A percentile compares a stretch with the other conserved stretches of the same genome.
phyloP scores from a whole-genome alignment of 2,113 vertebrate genomes.

The Sinocyclocheilus maitianheensis region DNA sequence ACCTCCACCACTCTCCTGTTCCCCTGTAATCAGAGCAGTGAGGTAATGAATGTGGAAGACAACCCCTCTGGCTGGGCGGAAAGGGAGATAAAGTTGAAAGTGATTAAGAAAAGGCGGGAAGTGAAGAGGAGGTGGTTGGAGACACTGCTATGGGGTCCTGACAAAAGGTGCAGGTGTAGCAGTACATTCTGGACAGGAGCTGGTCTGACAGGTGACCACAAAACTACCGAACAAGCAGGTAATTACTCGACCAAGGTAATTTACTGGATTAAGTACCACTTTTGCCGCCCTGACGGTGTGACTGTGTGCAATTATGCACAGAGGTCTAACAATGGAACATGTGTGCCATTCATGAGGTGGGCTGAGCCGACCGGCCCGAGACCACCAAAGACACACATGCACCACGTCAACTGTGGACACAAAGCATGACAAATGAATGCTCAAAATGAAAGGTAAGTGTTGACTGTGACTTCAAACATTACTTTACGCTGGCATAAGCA shows the following conservation, averaged over 20 bases:
- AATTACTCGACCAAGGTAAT: slow-evolving; percentile 76
- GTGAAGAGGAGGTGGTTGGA: slow-evolving; percentile 34
- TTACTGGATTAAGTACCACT: slow-evolving; percentile 77
- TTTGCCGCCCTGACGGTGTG: slow-evolving; percentile 66
- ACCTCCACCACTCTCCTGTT: slow-evolving; percentile 63
- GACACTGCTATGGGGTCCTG: slow-evolving; percentile 49
- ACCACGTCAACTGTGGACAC: slow-evolving; percentile 65
- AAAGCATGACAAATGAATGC: slow-evolving; percentile 53
- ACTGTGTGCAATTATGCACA: slow-evolving; percentile 68
- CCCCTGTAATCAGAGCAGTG: slow-evolving; percentile 62
- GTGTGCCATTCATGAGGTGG: slow-evolving; percentile 68
- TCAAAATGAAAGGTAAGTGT: slow-evolving; percentile 50
- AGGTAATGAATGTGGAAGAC: slow-evolving; percentile 65
- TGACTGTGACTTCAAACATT: slow-evolving; percentile 8
- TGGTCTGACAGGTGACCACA: slow-evolving; percentile 74
- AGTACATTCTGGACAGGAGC: slow-evolving; percentile 62
- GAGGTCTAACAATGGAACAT: slow-evolving; percentile 74
- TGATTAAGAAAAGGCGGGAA: slow-evolving; percentile 55
- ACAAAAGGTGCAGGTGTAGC: slow-evolving; percentile 69
- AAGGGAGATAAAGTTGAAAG: slow-evolving; percentile 71
- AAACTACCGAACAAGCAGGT: slow-evolving; percentile 70
- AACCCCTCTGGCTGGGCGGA: slow-evolving; percentile 58
- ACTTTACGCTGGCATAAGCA: background rate
- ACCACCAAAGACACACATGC: slow-evolving; percentile 62
- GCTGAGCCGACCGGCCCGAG: slow-evolving; percentile 61